Evolutionary conservation across 2,113 vertebrate species (phyloP).

Genomic region (Oncorhynchus gorbuscha): DNA sequence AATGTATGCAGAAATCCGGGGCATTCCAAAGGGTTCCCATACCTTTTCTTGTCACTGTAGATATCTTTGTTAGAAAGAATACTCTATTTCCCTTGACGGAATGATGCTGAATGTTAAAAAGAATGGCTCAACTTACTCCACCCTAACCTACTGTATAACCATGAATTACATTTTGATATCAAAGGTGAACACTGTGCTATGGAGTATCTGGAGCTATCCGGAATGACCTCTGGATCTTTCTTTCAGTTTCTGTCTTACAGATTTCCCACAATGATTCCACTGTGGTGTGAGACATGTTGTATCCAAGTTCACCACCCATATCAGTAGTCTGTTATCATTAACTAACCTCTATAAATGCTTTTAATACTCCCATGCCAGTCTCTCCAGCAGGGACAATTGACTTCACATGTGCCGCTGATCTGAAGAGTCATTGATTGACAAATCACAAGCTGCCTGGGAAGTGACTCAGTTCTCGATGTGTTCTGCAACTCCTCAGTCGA

Average conservation of each 20-base stretch:
- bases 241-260: conserved; percentile 50
- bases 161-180: background rate
- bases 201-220: background rate
- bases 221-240: background rate
- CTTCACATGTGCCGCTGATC: conserved; percentile 33
- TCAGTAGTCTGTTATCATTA: conserved; percentile 39
- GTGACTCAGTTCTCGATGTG: conserved; percentile 9
- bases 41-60: too few species aligned
- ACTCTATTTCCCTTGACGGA: too few species aligned
- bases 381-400: conserved; percentile 55
- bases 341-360: conserved; percentile 58
- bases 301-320: conserved; percentile 22
- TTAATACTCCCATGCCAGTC: conserved; percentile 43
- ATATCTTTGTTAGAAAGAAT: too few species aligned
- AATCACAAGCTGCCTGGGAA: conserved; percentile 36
- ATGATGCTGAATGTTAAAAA: too few species aligned
- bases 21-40: too few species aligned
- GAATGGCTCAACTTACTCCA: too few species aligned
- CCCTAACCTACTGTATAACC: background rate
- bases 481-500: conserved; percentile 19
- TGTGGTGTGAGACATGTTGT: conserved; percentile 1
- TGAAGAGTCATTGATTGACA: conserved; percentile 60
- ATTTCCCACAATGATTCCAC: conserved; percentile 14
- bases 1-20: too few species aligned
- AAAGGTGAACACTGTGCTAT: background rate